Percentiles rank a stretch among this genome's conserved stretches.
Conservation (phyloP, 2,888 invertebrate genomes). For the Beris chalybata region DNA sequence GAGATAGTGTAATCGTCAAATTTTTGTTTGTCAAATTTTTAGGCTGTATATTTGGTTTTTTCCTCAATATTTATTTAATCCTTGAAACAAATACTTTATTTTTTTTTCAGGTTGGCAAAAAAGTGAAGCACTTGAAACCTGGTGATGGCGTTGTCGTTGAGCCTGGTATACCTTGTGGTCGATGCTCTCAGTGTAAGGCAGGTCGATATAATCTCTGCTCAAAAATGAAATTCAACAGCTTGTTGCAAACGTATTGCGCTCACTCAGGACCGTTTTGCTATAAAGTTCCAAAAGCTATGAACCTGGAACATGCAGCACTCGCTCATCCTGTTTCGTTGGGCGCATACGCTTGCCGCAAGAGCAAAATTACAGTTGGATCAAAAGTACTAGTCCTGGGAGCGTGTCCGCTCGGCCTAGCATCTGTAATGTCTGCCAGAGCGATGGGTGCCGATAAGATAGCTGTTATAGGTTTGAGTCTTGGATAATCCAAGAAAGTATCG, state of each 20-base stretch:
- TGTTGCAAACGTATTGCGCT: constrained; percentile 45
- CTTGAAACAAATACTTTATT: neutral
- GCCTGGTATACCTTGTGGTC: constrained; percentile 85
- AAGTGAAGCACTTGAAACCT: constrained; percentile 66
- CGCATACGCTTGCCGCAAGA: constrained; percentile 49
- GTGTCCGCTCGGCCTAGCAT: constrained; percentile 46
- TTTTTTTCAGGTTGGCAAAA: constrained; percentile 57
- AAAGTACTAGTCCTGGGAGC: constrained; percentile 49
- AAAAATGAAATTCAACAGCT: constrained; percentile 47
- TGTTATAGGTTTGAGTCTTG: constrained; percentile 41
- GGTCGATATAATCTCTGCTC: constrained; percentile 49
- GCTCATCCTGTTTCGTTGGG: constrained; percentile 47
- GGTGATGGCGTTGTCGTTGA: constrained; percentile 93
- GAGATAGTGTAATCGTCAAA: no score
- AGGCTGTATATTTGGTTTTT: neutral
- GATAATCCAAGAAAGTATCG: neutral
- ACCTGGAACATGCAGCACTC: constrained; percentile 46
- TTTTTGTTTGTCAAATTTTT: no score
- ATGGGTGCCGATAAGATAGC: constrained; percentile 47
- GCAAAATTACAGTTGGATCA: constrained; percentile 45
- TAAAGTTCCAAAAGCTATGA: constrained; percentile 44
- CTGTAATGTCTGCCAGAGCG: constrained; percentile 47
- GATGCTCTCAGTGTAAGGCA: constrained; percentile 77
- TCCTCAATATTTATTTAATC: neutral
- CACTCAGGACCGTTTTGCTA: constrained; percentile 51